Base-by-base conservation (phyloP, 2,113 vertebrate genomes). In the Thalassoma bifasciatum region DNA sequence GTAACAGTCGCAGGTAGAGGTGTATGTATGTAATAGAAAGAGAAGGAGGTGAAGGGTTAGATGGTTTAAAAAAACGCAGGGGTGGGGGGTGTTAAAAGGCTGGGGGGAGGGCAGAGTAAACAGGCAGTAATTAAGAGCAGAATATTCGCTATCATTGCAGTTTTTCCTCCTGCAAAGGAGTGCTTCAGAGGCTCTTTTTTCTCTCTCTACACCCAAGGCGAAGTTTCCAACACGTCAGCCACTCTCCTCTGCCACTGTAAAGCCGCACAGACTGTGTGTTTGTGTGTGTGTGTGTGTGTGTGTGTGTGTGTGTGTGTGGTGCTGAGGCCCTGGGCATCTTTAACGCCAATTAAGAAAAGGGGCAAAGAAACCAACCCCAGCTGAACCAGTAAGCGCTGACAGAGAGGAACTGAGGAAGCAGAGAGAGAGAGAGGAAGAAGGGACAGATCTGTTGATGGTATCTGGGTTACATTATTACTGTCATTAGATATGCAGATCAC, bases 271-370 rank as follows among this genome's bases (percentile, higher is more conserved):
- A 85, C 83, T 49, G 54, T 59, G n/a, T 61, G 65, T 58, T n/a
- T n/a, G n/a, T n/a, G n/a, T n/a, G n/a, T n/a, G n/a, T n/a, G n/a
- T n/a, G n/a, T n/a, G n/a, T n/a, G 52, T 65, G n/a, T 50, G 37
- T 42, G 22, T 38, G 46, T 64, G 66, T 53, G 69, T 58, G 60
- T 52, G 62, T 34, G 56, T 72, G 54, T 70, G 42, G 76, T 66
- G 38, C 64, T 7, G 49, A 73, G 75, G 90, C 91, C 88, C 65
- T 77, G 79, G 86, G 92, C 89, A 57, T 89, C 87, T 86, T 92
- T 93, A 93, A 90, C 65, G 81, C 85, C 90, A 94, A 94, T 94
- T 94, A 94, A 91, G 86, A 87, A 64, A 70, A 76, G 82, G 86
- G 86, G 79, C 84, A 90, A 76, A 88, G 77, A 88, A 83, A 77